Evolutionary conservation across 2,888 invertebrate species (phyloP).

Genomic region (Melanostoma mellinum): DNA sequence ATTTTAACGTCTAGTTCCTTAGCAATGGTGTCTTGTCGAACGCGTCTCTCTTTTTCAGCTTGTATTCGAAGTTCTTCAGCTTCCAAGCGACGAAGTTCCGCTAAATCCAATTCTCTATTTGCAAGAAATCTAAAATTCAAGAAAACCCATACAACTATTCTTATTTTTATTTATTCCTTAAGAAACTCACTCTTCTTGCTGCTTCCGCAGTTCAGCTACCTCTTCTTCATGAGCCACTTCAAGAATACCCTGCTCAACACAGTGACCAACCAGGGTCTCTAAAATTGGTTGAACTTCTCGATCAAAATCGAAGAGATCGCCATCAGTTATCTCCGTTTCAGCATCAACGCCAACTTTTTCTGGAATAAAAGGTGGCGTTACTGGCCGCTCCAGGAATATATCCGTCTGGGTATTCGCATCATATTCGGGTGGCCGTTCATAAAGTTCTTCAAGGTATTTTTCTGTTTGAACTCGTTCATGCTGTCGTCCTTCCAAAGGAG

Average conservation of each 20-base stretch:
- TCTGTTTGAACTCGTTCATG: slow-evolving; percentile 96
- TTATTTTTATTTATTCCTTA: not conserved
- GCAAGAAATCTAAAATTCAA: slow-evolving; percentile 77
- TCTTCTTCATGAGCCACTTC: slow-evolving; percentile 98
- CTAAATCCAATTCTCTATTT: slow-evolving; percentile 90
- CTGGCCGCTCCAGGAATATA: slow-evolving; percentile 91
- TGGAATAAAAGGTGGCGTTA: slow-evolving; percentile 90
- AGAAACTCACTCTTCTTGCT: slow-evolving; percentile 82
- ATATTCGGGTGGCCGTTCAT: slow-evolving; percentile 88
- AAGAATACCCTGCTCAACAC: slow-evolving; percentile 92
- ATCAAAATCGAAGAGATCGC: slow-evolving; percentile 97
- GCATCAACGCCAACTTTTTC: slow-evolving; percentile 91
- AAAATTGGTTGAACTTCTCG: slow-evolving; percentile 94
- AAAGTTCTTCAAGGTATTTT: slow-evolving; percentile 92
- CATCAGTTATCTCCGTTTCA: slow-evolving; percentile 93
- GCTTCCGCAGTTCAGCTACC: slow-evolving; percentile 89
- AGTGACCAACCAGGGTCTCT: slow-evolving; percentile 94
- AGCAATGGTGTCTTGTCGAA: slow-evolving; percentile 88
- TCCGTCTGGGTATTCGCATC: slow-evolving; percentile 94
- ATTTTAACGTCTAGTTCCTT: slow-evolving; percentile 87
- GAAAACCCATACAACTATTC: not conserved
- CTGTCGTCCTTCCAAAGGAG: slow-evolving; percentile 88
- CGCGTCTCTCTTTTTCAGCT: slow-evolving; percentile 88
- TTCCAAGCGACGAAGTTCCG: slow-evolving; percentile 90
- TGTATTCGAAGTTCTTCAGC: slow-evolving; percentile 88